phyloP scores from a whole-genome alignment of 2,797 vertebrate genomes.

The Chloroceryle inda region DNA sequence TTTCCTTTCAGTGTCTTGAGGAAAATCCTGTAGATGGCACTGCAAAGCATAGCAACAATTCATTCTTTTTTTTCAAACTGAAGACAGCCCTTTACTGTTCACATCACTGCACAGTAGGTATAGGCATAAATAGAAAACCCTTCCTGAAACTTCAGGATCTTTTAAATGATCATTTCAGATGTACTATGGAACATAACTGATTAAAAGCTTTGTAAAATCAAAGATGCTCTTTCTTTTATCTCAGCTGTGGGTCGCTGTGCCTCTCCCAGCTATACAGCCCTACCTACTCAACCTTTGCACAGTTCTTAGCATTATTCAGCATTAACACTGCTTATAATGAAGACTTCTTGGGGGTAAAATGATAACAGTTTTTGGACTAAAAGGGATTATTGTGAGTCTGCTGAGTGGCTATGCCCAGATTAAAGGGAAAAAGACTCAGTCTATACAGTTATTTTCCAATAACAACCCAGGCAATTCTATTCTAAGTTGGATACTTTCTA shows the following conservation, averaged over 20 bases:
- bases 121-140: not conserved
- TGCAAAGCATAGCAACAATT: not conserved
- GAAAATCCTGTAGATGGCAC: constrained; percentile 27
- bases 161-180: not conserved
- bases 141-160: not conserved
- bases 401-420: not conserved
- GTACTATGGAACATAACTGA: not conserved
- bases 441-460: not conserved
- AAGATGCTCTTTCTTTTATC: not conserved
- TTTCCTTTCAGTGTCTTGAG: not conserved
- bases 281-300: not conserved
- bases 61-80: not conserved
- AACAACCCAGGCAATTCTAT: not conserved
- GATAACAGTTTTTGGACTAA: not conserved
- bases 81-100: not conserved
- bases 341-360: not conserved
- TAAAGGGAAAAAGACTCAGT: not conserved
- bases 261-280: not conserved
- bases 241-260: not conserved
- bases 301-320: not conserved
- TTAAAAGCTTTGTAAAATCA: not conserved
- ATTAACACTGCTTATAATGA: not conserved
- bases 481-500: not conserved
- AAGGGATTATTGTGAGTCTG: not conserved
- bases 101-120: not conserved